A percentile compares a stretch with the other conserved stretches of the same genome.
Conservation (phyloP, 2,888 invertebrate species). For the Ochropleura plecta region DNA sequence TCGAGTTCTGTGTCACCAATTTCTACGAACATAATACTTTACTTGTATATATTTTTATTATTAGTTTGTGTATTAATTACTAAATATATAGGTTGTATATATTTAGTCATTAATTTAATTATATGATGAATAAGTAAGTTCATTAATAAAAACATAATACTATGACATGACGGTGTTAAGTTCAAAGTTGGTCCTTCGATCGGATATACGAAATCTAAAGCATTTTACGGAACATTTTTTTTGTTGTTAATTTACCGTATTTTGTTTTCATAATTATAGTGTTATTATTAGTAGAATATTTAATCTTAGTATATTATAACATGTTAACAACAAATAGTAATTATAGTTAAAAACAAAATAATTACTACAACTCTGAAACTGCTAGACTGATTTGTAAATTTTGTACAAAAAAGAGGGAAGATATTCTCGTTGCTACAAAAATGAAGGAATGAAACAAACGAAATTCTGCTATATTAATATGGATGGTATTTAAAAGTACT, state of each 20-base stretch:
- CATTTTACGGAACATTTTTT: background rate
- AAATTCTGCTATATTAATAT: background rate
- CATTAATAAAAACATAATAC: background rate
- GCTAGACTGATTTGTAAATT: background rate
- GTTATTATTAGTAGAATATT: no score
- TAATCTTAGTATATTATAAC: no score
- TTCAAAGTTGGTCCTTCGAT: constrained; percentile 26
- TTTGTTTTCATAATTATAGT: background rate
- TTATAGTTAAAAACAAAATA: background rate
- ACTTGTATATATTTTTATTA: no score
- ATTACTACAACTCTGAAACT: background rate
- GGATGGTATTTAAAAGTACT: no score
- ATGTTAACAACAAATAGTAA: no score
- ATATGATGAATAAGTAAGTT: no score
- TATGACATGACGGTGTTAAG: background rate
- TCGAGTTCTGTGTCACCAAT: background rate
- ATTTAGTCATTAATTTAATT: no score
- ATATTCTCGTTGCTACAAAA: background rate
- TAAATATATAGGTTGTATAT: no score
- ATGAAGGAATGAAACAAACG: background rate
- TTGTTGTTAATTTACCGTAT: background rate
- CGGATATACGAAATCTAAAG: background rate
- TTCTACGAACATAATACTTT: background rate
- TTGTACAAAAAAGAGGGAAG: background rate
- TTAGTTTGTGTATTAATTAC: no score